A percentile compares a stretch with the other conserved stretches of the same genome.
phyloP scores from a whole-genome alignment of 2,797 vertebrate species.

The Monodelphis domestica region DNA sequence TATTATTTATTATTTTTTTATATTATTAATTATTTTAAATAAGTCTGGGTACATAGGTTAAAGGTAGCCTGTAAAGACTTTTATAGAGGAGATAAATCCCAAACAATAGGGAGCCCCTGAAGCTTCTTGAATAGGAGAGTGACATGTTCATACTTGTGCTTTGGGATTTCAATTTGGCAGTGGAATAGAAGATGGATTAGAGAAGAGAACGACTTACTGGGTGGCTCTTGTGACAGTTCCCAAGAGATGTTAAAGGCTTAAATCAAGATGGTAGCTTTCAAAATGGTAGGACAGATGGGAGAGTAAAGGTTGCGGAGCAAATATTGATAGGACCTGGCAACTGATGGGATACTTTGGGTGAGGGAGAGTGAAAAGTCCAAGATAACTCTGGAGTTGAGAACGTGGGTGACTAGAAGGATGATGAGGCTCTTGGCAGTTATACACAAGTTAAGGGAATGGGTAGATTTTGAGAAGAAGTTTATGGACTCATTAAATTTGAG shows the following conservation, averaged over 20 bases:
- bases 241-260: not conserved
- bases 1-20: no score
- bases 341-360: not conserved
- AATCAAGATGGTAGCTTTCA: not conserved
- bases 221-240: not conserved
- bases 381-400: not conserved
- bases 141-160: not conserved
- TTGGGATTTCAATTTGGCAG: not conserved
- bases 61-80: not conserved
- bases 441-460: not conserved
- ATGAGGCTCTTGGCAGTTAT: not conserved
- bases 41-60: not conserved
- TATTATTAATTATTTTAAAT: not conserved
- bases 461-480: not conserved
- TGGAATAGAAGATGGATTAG: not conserved
- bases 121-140: not conserved
- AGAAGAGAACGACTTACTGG: not conserved
- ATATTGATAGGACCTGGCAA: not conserved
- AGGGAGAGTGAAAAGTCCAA: not conserved
- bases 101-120: not conserved
- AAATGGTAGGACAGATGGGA: no score
- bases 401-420: not conserved
- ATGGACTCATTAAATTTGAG: not conserved
- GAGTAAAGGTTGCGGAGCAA: not conserved
- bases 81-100: not conserved